Evolutionary conservation across 1,140 invertebrate species (phyloP).

Genomic region (Holotrichia oblita): DNA sequence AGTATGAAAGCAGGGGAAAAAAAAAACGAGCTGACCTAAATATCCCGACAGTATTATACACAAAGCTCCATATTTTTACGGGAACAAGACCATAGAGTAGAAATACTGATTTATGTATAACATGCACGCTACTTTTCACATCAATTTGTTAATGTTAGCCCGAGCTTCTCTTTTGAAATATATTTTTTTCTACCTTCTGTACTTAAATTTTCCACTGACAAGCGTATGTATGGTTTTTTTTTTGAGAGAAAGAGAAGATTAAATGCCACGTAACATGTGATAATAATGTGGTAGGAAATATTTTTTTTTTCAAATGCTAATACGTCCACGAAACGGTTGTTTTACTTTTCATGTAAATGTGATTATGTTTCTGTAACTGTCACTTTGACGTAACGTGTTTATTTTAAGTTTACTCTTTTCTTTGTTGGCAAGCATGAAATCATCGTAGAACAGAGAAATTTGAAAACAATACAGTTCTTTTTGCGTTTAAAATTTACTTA

Average conservation of each 20-base stretch:
- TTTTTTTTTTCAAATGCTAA: background rate
- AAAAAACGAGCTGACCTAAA: background rate
- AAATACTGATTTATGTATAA: constrained; percentile 25
- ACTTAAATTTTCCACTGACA: background rate
- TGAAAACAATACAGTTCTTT: too few relatives aligned
- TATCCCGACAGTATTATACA: background rate
- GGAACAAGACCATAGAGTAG: background rate
- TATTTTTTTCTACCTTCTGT: background rate
- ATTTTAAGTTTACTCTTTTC: background rate
- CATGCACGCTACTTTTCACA: constrained; percentile 23
- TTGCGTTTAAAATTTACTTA: too few relatives aligned
- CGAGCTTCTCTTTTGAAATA: background rate
- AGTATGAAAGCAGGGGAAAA: background rate
- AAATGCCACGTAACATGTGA: background rate
- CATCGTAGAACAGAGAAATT: too few relatives aligned
- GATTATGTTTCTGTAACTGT: background rate
- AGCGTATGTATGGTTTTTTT: background rate
- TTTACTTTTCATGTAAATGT: background rate
- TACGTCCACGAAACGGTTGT: background rate
- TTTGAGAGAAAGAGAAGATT: background rate
- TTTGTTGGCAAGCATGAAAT: too few relatives aligned
- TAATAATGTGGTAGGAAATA: background rate
- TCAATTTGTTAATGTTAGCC: constrained; percentile 26
- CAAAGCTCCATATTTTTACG: constrained; percentile 3
- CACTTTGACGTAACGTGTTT: background rate